Base-by-base conservation (phyloP, 1,140 invertebrate species). In the Nephotettix cincticeps region DNA sequence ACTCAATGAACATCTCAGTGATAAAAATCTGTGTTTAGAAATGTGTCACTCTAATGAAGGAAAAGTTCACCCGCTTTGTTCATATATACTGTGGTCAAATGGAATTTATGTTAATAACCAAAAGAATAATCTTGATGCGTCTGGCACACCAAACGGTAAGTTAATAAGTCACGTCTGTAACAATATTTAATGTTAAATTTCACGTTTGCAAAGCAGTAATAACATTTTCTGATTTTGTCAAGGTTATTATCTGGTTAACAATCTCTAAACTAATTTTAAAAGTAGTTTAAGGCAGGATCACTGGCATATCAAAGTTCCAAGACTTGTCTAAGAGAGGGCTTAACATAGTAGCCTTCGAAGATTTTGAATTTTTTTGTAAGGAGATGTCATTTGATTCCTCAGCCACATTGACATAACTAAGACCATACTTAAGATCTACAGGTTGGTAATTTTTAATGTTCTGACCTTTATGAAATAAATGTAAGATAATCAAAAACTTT, bases 41-140 rank as follows among this genome's bases (percentile, higher is more conserved):
- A 61, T 28, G 6, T 61, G 56, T 23, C 56, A 23, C 23, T 21
- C 56, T 27, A 61, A 61, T 61, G 56, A 61, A 61, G n/a, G 28
- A 14, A 61, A 23, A 29, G 56, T 61, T 27, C 56, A 61, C 11
- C 56, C 56, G 25, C 25, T 61, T 27, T 61, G 56, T 61, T 61
- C 56, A 14, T 61, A 27, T 27, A 61, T 61, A 2, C 6, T 61
- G 13, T 61, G 56, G 56, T 61, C 56, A 9, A 61, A 61, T 29
- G 23, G 27, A 61, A n/a, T 51, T 4, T 51, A 51, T 51, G 21
- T 19, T 11, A 51, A 51, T 21, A 11, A 51, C 19, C 4, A 11
- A 4, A 51, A 51, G 19, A 51, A 51, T 51, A 6, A 51, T 11
- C 6, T 11, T 6, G 4, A 9, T 19, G 4, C 47, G 19, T 9